Conservation (phyloP, 2,888 invertebrate species). For the Drosophila longiperda region DNA sequence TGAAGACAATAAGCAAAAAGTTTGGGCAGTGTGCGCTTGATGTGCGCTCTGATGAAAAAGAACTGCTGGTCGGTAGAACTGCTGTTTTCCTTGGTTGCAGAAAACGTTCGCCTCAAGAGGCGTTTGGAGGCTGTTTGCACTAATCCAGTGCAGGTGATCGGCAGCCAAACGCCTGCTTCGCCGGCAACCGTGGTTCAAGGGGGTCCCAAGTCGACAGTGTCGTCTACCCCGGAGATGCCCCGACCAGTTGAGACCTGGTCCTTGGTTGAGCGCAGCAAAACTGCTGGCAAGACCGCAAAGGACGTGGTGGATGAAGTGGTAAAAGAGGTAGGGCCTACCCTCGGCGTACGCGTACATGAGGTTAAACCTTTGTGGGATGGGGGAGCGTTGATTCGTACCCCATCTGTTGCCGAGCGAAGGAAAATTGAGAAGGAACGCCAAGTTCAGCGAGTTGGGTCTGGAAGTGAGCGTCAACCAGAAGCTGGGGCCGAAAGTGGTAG, state of each 20-base stretch:
- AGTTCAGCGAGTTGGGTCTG: conserved; percentile 1
- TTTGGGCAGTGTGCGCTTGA: neutral
- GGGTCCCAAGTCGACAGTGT: conserved; percentile 3
- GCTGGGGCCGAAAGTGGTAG: conserved; percentile 8
- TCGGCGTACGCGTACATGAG: conserved; percentile 5
- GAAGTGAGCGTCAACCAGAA: conserved; percentile 12
- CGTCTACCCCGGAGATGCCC: neutral
- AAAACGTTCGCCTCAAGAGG: neutral
- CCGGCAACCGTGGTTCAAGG: neutral
- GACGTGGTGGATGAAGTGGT: too few species aligned
- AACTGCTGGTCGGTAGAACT: neutral
- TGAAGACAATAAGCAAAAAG: neutral
- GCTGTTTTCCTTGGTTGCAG: neutral
- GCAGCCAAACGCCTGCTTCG: neutral
- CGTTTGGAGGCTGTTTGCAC: neutral
- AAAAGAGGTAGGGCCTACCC: neutral
- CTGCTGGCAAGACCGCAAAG: too few species aligned
- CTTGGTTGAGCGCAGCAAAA: neutral
- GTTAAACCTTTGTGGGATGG: conserved; percentile 18
- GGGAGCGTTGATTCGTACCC: conserved; percentile 14
- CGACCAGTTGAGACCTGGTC: conserved; percentile 19
- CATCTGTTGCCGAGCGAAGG: conserved; percentile 11
- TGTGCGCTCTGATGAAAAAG: neutral
- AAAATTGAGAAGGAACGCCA: conserved; percentile 10
- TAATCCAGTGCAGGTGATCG: neutral